Conservation (phyloP, 2,888 invertebrate species). For the Dendrolimus houi region DNA sequence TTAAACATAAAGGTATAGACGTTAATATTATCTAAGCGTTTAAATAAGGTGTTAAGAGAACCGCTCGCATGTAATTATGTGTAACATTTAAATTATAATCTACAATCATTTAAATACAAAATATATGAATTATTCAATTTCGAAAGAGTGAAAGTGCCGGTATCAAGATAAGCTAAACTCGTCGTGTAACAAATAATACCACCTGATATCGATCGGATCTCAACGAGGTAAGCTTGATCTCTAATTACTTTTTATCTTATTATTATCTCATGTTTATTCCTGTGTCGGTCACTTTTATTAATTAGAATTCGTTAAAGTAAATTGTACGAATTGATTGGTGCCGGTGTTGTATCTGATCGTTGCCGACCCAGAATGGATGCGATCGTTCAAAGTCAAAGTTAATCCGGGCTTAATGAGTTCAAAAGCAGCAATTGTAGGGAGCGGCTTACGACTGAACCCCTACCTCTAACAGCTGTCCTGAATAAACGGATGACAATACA, state of each 20-base stretch:
- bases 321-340: constrained; percentile 46
- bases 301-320: constrained; percentile 29
- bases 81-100: too few species aligned
- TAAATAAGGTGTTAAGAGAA: too few species aligned
- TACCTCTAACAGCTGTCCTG: background rate
- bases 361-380: constrained; percentile 38
- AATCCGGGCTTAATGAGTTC: constrained; percentile 66
- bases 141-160: background rate
- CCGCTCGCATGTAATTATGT: too few species aligned
- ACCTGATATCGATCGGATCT: background rate
- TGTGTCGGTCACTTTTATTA: constrained; percentile 19
- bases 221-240: background rate
- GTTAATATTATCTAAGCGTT: too few species aligned
- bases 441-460: constrained; percentile 22
- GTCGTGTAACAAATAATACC: background rate
- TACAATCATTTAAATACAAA: background rate
- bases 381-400: constrained; percentile 65
- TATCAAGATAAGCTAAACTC: background rate
- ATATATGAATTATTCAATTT: background rate
- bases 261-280: constrained; percentile 1
- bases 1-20: too few species aligned
- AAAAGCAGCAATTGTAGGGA: constrained; percentile 57
- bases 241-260: background rate
- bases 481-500: too few species aligned
- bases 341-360: constrained; percentile 41